phyloP scores from a whole-genome alignment of 2,888 invertebrate species.

The Drosophila anceps region DNA sequence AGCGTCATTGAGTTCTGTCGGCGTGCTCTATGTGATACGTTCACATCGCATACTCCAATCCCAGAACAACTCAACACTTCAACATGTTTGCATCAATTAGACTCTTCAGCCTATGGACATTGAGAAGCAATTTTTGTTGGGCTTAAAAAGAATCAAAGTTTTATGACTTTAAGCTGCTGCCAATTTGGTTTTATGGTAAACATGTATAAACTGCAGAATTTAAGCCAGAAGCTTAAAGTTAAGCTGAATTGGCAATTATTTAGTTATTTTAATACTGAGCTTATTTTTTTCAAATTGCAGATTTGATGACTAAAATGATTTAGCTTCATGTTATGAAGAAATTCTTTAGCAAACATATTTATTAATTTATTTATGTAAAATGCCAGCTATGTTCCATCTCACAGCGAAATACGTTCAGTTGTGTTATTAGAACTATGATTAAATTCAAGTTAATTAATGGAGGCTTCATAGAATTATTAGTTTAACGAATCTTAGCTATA shows the following conservation, averaged over 20 bases:
- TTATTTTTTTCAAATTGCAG: no score
- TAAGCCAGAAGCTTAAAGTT: background rate
- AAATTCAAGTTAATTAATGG: no score
- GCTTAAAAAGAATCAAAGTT: background rate
- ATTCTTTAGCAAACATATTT: no score
- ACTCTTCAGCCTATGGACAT: background rate
- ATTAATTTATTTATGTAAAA: no score
- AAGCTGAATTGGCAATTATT: background rate
- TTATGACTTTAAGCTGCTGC: background rate
- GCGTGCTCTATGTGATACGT: background rate
- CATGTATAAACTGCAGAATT: background rate
- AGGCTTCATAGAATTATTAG: no score
- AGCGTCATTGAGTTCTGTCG: background rate
- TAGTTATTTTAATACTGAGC: no score
- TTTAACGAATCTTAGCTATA: no score
- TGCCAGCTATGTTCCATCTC: no score
- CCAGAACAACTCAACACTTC: background rate
- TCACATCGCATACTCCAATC: background rate
- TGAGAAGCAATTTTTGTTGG: background rate
- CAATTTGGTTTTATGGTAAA: background rate
- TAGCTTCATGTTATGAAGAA: no score
- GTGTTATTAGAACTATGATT: no score
- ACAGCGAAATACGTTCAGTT: no score
- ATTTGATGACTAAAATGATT: no score
- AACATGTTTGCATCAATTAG: background rate